Percentiles rank a stretch among this genome's conserved stretches.
phyloP scores from a whole-genome alignment of 2,888 invertebrate species.

The Drosophila imparisetae region DNA sequence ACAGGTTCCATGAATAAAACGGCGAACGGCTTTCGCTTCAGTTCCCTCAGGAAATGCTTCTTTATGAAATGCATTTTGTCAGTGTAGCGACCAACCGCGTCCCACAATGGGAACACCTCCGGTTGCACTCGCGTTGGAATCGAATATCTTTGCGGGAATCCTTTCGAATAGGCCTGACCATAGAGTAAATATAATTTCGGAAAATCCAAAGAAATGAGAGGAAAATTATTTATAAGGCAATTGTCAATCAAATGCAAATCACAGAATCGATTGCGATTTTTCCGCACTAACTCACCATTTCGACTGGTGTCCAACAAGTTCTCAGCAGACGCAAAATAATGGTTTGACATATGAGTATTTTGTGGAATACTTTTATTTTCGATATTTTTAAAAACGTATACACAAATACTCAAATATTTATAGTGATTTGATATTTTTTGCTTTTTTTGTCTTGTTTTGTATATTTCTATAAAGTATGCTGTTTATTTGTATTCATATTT shows the following conservation, averaged over 20 bases:
- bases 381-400: conserved; percentile 42
- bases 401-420: conserved; percentile 27
- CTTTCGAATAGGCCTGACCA: neutral
- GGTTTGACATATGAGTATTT: neutral
- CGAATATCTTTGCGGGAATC: neutral
- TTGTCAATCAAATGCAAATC: neutral
- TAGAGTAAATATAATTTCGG: neutral
- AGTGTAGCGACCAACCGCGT: conserved; percentile 23
- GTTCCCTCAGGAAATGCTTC: conserved; percentile 6
- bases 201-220: neutral
- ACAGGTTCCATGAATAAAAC: conserved; percentile 31
- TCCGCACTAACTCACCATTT: conserved; percentile 15
- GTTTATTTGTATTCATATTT: conserved; percentile 38
- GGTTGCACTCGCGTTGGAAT: conserved; percentile 27
- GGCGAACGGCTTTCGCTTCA: neutral
- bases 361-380: conserved; percentile 6
- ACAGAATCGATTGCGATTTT: neutral
- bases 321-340: neutral
- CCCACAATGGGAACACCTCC: conserved; percentile 7
- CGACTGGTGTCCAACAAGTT: neutral
- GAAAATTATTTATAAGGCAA: no score
- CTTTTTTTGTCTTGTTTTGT: neutral
- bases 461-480: conserved; percentile 45
- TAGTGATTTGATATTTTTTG: neutral
- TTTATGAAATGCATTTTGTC: conserved; percentile 31